Base-by-base conservation (phyloP, 2,797 vertebrate genomes). In the Pseudocheirus occidentalis region DNA sequence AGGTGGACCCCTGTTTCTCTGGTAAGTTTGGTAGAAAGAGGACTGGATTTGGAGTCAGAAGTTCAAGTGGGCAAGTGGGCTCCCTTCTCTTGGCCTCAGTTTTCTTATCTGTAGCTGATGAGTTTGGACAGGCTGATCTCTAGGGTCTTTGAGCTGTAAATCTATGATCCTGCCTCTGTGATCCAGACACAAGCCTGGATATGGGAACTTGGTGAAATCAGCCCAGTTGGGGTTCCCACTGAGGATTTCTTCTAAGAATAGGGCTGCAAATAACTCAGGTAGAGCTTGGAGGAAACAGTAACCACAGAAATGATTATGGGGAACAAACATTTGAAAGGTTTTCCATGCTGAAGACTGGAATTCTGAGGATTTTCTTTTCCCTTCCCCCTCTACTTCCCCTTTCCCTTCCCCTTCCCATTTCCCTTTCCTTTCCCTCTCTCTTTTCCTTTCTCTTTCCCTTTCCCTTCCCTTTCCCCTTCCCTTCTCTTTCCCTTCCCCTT, bases 341-440 rank as follows among this genome's bases (percentile, higher is more conserved):
- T 91, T 90, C 66, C 18, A 92, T 46, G 55, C 90, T 28, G 55
- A 92, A 56, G 89, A 73, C 52, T 92, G 7, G 81, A 94, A 91
- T 56, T 50, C 31, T 58, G 29, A 96, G 29, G 40, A 34, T 16
- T 59, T 92, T 90, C 91, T 81, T 66, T 91, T 28, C 14, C 21
- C 18, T 1, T 29, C 55, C 2, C 12, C 2, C 2, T 12, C 59
- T 91, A 10, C 31, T 24, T 50, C 18, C 12, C 27, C 4, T 81
- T 57, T 1, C 59, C 66, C n/a, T 59, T 5, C 29, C 11, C 29
- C 21, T 90, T 46, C 12, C 4, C 92, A 92, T 21, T 1, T 5
- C 53, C 12, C 16, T 46, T 29, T 14, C 90, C 57, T 55, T 28
- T 7, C 34, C 31, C 14, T 18, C 34, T 1, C 92, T 13, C 29